phyloP scores from a whole-genome alignment of 2,113 vertebrate genomes.

The Leiothrix lutea region DNA sequence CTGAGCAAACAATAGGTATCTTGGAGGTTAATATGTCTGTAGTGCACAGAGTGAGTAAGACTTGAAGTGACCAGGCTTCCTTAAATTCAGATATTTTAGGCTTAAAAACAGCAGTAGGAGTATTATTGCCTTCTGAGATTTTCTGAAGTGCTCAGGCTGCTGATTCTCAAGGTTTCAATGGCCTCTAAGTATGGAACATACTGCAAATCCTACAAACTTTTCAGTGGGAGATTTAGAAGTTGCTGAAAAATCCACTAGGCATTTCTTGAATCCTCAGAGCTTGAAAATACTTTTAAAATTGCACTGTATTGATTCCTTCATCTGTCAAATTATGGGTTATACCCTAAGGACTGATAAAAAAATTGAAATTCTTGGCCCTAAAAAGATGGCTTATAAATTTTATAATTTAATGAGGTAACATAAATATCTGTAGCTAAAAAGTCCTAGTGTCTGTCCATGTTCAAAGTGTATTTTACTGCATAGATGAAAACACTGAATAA shows the following conservation, averaged over 20 bases:
- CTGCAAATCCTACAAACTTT: neutral
- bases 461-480: neutral
- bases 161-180: neutral
- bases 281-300: neutral
- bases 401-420: neutral
- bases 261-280: neutral
- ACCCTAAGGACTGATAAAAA: neutral
- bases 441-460: neutral
- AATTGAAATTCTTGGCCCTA: neutral
- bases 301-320: neutral
- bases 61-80: neutral
- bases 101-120: neutral
- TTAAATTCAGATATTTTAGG: neutral
- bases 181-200: neutral
- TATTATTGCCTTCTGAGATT: neutral
- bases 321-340: neutral
- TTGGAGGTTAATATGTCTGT: neutral
- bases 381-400: neutral
- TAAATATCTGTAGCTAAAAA: neutral
- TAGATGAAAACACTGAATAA: neutral
- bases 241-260: neutral
- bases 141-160: neutral
- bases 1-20: neutral
- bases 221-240: neutral
- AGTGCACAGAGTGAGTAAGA: neutral